Base-by-base conservation (phyloP, 2,888 invertebrate species). In the Acanthococcus lagerstroemiae region DNA sequence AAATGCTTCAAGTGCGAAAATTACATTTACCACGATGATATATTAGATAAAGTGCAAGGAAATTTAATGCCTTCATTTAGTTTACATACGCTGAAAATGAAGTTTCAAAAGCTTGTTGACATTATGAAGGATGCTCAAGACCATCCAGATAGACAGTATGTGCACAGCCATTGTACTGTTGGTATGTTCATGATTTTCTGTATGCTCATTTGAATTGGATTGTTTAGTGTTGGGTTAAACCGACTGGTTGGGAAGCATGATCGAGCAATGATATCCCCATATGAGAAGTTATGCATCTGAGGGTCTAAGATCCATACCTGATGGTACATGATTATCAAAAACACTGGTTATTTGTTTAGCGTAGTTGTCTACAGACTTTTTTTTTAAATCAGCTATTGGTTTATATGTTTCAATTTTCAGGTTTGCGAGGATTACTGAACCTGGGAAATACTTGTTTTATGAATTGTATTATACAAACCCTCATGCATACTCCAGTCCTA, bases 371-470 rank as follows among this genome's bases (percentile, higher is more conserved):
- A n/a, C n/a, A n/a, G n/a, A n/a, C n/a, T n/a, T n/a, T n/a, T n/a
- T n/a, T n/a, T n/a, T n/a, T n/a, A n/a, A n/a, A n/a, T n/a, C n/a
- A n/a, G n/a, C n/a, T n/a, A n/a, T n/a, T n/a, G n/a, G n/a, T n/a
- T n/a, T n/a, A n/a, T n/a, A n/a, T n/a, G 7, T 2, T 37, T 50
- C 75, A 22, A n/a, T 30, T 50, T 74, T 46, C 74, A 82, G 85
- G 97, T 45, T 80, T 99, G 67, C 82, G 97, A 65, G 97, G 97
- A 0, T 79, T 99, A 66, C 86, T 95, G 73, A 99, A 99, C 78
- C 80, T 99, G 69, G 97, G 97, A 37, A 90, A 94, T 71, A 97
- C 97, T 3, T 99, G 97, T 78, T 99, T 95, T 76, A 95, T 99
- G 93, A 97, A 95, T 78, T 95, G 95, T 75, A 95, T 97, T 72